Base-by-base conservation (phyloP, 2,888 invertebrate genomes). In the Ormyrus labotus region DNA sequence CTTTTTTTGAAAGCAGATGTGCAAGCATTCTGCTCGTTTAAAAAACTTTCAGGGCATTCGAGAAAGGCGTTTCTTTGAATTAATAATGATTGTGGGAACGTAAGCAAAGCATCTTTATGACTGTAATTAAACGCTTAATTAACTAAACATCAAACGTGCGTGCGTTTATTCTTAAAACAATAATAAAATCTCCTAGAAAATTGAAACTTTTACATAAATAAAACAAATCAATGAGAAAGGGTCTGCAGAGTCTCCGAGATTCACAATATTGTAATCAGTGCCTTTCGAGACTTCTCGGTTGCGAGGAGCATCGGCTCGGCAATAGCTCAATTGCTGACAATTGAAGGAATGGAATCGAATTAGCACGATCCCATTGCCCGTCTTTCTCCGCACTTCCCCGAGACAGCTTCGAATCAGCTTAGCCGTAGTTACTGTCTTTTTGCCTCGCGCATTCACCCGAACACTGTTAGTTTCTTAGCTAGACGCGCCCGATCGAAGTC, bases 331-430 rank as follows among this genome's bases (percentile, higher is more conserved):
- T 88, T 87, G 86, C 84, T 83, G 83, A 84, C 84, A 82, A 85
- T 87, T 85, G 85, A 85, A 85, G 84, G 85, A 85, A 84, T 82
- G 81, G 84, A 87, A 88, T 87, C 87, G 85, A 88, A 89, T 88
- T 88, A 88, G 87, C 87, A 85, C 87, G 86, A 87, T 85, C 85
- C 86, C 87, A 87, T 87, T 86, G 86, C 85, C 85, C 73, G 72
- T 73, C 77, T 69, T 57, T 76, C 76, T 64, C 48, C 69, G 19
- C 50, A 9, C 50, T 10, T 51, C 47, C 47, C 60, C 47, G 45
- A 51, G 71, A 60, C 63, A 19, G 69, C 10, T 47, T 64, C 58
- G 64, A 70, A 79, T 70, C 69, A 61, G 57, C 68, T 51, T 45
- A n/a, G 34, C 34, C 13, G 2, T 34, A 19, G 19, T 34, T 34